phyloP scores from a whole-genome alignment of 2,797 vertebrate species.

The Hylomyscus alleni region DNA sequence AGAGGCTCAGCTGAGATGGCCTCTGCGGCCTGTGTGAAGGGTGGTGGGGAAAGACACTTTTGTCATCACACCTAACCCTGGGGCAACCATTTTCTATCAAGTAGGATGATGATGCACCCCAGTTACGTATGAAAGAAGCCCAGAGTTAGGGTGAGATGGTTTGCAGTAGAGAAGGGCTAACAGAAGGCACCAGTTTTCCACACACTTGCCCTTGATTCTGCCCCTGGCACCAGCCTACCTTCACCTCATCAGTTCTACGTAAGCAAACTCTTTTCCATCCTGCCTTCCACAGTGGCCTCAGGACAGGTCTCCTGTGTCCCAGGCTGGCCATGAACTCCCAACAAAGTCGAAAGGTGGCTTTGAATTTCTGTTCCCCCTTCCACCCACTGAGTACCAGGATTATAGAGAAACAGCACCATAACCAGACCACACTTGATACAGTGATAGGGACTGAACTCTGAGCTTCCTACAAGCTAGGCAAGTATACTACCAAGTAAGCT shows the following conservation, averaged over 20 bases:
- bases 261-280: not conserved
- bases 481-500: not conserved
- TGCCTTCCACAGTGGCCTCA: not conserved
- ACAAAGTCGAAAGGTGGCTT: not conserved
- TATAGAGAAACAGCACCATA: not conserved
- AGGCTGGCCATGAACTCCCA: not conserved
- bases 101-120: not conserved
- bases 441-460: not conserved
- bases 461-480: not conserved
- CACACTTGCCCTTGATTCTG: not conserved
- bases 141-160: not conserved
- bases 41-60: not conserved
- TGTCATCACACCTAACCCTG: not conserved
- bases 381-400: not conserved
- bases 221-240: not conserved
- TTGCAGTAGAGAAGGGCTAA: not conserved
- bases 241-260: not conserved
- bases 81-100: not conserved
- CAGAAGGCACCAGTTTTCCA: not conserved
- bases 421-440: not conserved
- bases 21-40: slow-evolving; percentile 19
- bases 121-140: slow-evolving; percentile 39
- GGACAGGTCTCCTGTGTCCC: not conserved
- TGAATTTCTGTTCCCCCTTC: not conserved
- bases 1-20: slow-evolving; percentile 14